These are phyloP conservation scores for Dendronephthya gigantea DNA, from an alignment of 64 coral and sea anemone genomes.

Conservation along the genomic window DNA sequence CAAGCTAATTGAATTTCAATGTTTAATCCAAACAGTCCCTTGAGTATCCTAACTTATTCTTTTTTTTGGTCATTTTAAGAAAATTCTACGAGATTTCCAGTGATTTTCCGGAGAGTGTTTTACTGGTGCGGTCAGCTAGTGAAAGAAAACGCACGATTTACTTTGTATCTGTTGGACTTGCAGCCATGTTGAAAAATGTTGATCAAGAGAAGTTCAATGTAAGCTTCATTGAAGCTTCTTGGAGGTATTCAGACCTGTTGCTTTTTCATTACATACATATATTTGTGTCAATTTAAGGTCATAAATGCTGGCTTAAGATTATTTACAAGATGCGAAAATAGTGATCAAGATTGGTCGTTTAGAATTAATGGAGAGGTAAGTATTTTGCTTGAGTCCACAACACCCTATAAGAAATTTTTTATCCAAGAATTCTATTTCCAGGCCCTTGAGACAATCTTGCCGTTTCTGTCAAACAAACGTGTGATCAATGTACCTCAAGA, in stretches of 20 bases:
- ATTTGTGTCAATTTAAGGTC: background rate
- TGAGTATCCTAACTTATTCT: background rate
- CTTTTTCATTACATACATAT: too few species aligned
- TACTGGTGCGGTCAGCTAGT: background rate
- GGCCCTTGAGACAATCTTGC: background rate
- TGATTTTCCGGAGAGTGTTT: background rate
- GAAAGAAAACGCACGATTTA: background rate
- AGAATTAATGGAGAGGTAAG: conserved; percentile 11
- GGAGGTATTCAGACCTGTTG: too few species aligned
- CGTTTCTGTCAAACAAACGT: conserved; percentile 4
- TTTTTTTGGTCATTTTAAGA: background rate
- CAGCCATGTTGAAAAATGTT: background rate
- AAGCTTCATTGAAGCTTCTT: background rate
- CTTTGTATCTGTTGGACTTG: background rate
- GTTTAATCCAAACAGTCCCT: background rate
- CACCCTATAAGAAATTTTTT: too few species aligned
- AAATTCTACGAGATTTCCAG: background rate
- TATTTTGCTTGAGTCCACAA: too few species aligned
- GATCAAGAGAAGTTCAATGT: background rate
- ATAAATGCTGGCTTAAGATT: background rate
- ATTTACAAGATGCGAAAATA: conserved; percentile 14
- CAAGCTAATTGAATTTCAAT: background rate
- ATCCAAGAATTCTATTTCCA: background rate
- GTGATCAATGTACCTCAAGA: conserved; percentile 2
- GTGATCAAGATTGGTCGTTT: background rate